phyloP scores from a whole-genome alignment of 2,888 invertebrate species.

The Camptogramma bilineatum region DNA sequence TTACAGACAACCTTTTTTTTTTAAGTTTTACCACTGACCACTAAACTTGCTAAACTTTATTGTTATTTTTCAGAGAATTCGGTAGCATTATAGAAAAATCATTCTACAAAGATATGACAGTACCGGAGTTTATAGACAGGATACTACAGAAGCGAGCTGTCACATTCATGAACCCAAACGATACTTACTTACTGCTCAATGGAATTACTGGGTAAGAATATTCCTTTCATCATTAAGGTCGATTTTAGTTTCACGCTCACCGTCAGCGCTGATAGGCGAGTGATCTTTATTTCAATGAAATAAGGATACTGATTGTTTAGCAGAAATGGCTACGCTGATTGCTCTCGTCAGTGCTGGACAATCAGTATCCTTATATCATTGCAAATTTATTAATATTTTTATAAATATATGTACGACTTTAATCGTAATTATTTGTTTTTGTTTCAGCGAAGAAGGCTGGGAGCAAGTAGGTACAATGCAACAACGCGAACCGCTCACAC shows the following conservation, averaged over 20 bases:
- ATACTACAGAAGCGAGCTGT: slow-evolving; percentile 85
- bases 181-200: slow-evolving; percentile 81
- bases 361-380: too few species aligned
- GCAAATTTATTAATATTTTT: too few species aligned
- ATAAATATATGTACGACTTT: too few species aligned
- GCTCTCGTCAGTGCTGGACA: too few species aligned
- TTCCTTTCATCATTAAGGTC: too few species aligned
- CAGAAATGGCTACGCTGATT: too few species aligned
- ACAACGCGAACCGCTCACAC: slow-evolving; percentile 80
- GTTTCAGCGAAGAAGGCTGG: slow-evolving; percentile 81
- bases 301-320: too few species aligned
- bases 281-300: too few species aligned
- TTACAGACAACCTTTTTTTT: too few species aligned
- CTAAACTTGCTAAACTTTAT: neutral
- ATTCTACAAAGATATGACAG: slow-evolving; percentile 85
- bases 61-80: slow-evolving; percentile 64
- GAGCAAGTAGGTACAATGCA: slow-evolving; percentile 84
- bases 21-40: too few species aligned
- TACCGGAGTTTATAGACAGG: slow-evolving; percentile 84
- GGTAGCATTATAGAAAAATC: slow-evolving; percentile 81
- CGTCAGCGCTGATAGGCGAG: too few species aligned
- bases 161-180: slow-evolving; percentile 75
- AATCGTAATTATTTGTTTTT: neutral
- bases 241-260: too few species aligned
- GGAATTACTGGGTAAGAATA: slow-evolving; percentile 72